Percentiles rank a stretch among this genome's conserved stretches.
These are phyloP conservation scores for Tenodera sinensis DNA, from an alignment of 2,888 invertebrate species.

Conservation along the genomic window DNA sequence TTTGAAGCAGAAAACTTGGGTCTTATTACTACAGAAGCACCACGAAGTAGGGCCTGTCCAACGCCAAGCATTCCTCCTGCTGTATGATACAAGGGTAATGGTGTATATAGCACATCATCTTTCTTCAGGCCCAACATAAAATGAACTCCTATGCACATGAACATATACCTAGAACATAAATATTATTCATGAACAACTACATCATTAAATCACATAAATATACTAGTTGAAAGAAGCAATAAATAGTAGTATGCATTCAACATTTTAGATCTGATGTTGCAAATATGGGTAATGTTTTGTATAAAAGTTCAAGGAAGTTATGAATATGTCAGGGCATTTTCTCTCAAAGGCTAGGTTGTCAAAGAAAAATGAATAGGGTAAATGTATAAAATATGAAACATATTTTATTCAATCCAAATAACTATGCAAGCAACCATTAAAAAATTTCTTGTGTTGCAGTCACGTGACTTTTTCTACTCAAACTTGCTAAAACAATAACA, in stretches of 20 bases:
- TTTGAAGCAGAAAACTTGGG: constrained; percentile 48
- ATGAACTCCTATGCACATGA: constrained; percentile 43
- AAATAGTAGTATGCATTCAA: too few relatives aligned
- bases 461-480: too few relatives aligned
- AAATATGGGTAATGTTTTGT: not conserved
- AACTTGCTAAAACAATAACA: too few relatives aligned
- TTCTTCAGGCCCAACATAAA: constrained; percentile 41
- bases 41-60: constrained; percentile 45
- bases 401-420: too few relatives aligned
- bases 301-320: not conserved
- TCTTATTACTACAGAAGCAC: constrained; percentile 45
- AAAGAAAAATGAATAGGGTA: too few relatives aligned
- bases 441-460: too few relatives aligned
- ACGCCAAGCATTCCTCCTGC: constrained; percentile 49
- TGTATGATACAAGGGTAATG: constrained; percentile 49
- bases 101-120: constrained; percentile 46
- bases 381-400: too few relatives aligned
- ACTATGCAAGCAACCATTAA: too few relatives aligned
- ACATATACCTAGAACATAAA: constrained; percentile 42
- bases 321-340: too few relatives aligned
- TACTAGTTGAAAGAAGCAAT: not conserved
- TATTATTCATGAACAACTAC: not conserved
- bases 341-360: too few relatives aligned
- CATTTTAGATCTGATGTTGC: not conserved
- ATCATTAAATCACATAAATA: not conserved